Evolutionary conservation across 2,113 vertebrate species (phyloP).

Genomic region (Thermophis baileyi): DNA sequence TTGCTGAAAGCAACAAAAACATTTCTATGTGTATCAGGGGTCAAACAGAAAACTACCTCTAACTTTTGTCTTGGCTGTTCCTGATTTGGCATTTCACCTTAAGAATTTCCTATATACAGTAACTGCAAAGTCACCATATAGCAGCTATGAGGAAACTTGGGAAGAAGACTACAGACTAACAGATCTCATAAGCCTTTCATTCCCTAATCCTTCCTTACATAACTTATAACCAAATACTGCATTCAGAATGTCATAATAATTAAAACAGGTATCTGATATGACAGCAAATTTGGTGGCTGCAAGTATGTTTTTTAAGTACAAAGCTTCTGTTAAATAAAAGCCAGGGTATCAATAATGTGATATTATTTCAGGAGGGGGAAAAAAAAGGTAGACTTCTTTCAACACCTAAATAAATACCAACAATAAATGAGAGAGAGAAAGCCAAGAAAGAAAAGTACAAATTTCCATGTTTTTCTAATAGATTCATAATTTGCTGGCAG

Average conservation of each 20-base stretch:
- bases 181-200: neutral
- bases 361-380: constrained; percentile 27
- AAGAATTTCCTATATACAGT: neutral
- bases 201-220: neutral
- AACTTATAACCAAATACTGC: neutral
- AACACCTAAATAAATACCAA: constrained; percentile 59
- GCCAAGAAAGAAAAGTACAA: constrained; percentile 68
- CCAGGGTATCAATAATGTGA: neutral
- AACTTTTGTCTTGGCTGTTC: neutral
- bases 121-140: neutral
- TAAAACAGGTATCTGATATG: constrained; percentile 7
- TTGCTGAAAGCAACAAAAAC: neutral
- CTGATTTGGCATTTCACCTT: neutral
- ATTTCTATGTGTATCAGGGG: neutral
- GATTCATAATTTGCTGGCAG: constrained; percentile 85
- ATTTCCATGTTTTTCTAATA: constrained; percentile 84
- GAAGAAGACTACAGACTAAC: neutral
- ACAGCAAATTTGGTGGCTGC: neutral
- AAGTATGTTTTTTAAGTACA: neutral
- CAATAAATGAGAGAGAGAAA: constrained; percentile 63
- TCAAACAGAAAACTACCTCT: neutral
- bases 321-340: constrained; percentile 41
- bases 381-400: constrained; percentile 49
- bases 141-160: neutral
- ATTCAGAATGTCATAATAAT: constrained; percentile 12